Evolutionary conservation across 2,797 vertebrate genomes (phyloP).

Genomic region (Micropoecilia bifurca): DNA sequence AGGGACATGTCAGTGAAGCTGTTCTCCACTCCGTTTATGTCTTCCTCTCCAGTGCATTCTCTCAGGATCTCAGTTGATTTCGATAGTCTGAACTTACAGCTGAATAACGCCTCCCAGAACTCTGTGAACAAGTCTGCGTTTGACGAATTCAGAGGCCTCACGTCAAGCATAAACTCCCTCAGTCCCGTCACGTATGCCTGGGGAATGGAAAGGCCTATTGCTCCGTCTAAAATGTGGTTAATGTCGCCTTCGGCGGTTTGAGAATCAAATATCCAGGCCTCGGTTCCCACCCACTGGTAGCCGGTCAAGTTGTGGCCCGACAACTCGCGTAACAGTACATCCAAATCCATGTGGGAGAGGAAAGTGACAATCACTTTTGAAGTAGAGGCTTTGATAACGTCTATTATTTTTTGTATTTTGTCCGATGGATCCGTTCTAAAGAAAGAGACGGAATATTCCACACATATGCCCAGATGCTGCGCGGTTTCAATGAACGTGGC

Average conservation of each 20-base stretch:
- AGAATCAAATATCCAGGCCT: conserved; percentile 14
- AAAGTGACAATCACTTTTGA: conserved; percentile 8
- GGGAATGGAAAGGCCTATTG: conserved; percentile 4
- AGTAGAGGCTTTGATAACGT: conserved; percentile 5
- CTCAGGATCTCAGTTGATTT: not conserved
- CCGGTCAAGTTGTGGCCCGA: conserved; percentile 1
- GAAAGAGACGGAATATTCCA: conserved; percentile 64
- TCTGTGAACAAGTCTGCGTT: not conserved
- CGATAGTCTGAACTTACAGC: not conserved
- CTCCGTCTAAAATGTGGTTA: conserved; percentile 10
- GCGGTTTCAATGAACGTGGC: conserved; percentile 60
- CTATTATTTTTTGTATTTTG: conserved; percentile 7
- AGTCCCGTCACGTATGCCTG: conserved; percentile 1
- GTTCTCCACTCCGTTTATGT: conserved; percentile 3
- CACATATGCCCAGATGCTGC: conserved; percentile 64
- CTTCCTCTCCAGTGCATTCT: conserved; percentile 6
- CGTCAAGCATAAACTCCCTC: conserved; percentile 1
- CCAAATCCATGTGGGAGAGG: conserved; percentile 13
- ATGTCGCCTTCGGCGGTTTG: not conserved
- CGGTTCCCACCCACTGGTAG: conserved; percentile 13
- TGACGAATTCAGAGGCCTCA: conserved; percentile 11
- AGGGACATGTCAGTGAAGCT: conserved; percentile 58
- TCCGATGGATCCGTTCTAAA: conserved; percentile 9
- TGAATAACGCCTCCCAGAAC: conserved; percentile 7
- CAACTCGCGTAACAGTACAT: not conserved